phyloP scores from a whole-genome alignment of 64 coral and sea anemone genomes.

The Pachyseris speciosa region DNA sequence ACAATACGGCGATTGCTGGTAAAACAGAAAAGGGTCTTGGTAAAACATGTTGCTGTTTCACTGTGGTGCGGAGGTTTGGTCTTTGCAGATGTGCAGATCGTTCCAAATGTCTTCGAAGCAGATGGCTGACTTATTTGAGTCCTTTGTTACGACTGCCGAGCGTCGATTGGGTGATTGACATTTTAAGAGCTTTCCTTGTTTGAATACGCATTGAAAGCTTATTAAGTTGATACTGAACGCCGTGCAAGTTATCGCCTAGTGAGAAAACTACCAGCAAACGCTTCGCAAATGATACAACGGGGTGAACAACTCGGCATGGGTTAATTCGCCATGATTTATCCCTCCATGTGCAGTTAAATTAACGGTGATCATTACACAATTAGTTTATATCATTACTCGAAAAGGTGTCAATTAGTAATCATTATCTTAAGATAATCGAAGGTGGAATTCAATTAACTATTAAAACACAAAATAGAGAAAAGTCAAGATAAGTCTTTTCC shows the following conservation, averaged over 20 bases:
- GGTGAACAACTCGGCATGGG: not conserved
- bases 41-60: conserved; percentile 75
- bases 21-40: conserved; percentile 88
- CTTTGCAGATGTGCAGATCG: conserved; percentile 85
- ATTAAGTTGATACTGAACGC: conserved; percentile 62
- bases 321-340: conserved; percentile 69
- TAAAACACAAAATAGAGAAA: conserved; percentile 99
- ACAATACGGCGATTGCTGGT: conserved; percentile 61
- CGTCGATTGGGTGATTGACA: conserved; percentile 87
- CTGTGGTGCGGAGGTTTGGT: conserved; percentile 31
- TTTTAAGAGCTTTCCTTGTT: conserved; percentile 75
- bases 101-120: conserved; percentile 60
- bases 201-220: conserved; percentile 75
- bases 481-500: conserved; percentile 84
- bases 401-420: conserved; percentile 99
- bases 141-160: conserved; percentile 79
- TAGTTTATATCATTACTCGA: conserved; percentile 97
- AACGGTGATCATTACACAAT: conserved; percentile 98
- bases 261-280: conserved; percentile 25
- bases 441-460: conserved; percentile 99
- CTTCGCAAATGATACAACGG: conserved; percentile 37
- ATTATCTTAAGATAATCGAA: conserved; percentile 99
- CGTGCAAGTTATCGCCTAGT: not conserved
- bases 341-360: conserved; percentile 76
- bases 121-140: conserved; percentile 89